Percentiles rank a stretch among this genome's conserved stretches.
Evolutionary conservation across 2,113 vertebrate species (phyloP).

Genomic region (Struthio camelus): DNA sequence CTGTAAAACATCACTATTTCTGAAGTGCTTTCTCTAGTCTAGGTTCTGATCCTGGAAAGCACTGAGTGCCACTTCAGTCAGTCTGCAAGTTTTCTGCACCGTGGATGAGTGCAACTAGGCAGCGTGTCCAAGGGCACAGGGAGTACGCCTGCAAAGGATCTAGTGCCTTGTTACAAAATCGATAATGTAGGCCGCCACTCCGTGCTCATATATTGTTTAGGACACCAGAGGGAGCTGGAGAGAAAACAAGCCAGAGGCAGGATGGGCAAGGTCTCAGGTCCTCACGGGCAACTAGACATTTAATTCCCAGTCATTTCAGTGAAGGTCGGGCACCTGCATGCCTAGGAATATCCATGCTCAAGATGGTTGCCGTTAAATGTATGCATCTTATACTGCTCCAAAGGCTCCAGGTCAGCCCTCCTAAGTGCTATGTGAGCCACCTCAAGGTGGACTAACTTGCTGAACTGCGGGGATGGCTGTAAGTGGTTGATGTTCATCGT

Average conservation of each 20-base stretch:
- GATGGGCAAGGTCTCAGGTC: neutral
- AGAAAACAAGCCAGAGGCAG: neutral
- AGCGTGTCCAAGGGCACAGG: neutral
- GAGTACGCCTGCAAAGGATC: neutral
- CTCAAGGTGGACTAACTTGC: neutral
- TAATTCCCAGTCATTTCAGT: accelerated
- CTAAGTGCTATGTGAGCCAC: neutral
- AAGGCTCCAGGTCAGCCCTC: neutral
- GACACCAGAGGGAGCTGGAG: neutral
- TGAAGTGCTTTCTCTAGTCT: neutral
- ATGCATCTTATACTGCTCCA: neutral
- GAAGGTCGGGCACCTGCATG: neutral
- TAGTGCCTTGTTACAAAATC: neutral
- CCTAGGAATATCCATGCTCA: neutral
- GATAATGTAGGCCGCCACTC: neutral
- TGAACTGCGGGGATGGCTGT: neutral
- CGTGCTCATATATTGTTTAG: neutral
- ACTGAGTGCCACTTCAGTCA: neutral
- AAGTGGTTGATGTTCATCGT: neutral
- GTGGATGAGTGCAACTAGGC: neutral
- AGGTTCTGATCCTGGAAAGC: neutral
- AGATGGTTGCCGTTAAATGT: neutral
- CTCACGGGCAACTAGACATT: neutral
- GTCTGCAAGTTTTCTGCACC: neutral
- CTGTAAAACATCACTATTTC: neutral